These are phyloP conservation scores for Lordiphosa collinella DNA, from an alignment of 1,140 invertebrate genomes.

Conservation along the genomic window DNA sequence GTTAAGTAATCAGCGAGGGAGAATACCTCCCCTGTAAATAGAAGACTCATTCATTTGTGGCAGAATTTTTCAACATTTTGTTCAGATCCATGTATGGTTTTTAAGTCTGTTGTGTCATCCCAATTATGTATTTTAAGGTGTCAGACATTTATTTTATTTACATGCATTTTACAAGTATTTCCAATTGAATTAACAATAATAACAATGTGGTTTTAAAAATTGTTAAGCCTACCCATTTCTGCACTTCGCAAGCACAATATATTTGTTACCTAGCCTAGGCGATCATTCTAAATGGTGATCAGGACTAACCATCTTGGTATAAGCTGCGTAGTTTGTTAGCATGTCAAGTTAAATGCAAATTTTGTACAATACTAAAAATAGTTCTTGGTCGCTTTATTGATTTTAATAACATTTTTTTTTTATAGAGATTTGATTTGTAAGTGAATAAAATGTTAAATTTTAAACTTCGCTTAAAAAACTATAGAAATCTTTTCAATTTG, in stretches of 20 bases:
- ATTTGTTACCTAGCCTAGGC: background rate
- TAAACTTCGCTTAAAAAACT: slow-evolving; percentile 11
- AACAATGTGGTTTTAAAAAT: background rate
- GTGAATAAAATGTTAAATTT: slow-evolving; percentile 60
- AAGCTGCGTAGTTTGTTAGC: background rate
- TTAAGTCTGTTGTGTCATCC: slow-evolving; percentile 28
- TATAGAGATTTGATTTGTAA: slow-evolving; percentile 43
- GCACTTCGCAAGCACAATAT: background rate
- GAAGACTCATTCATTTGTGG: slow-evolving; percentile 27
- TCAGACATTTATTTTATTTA: background rate
- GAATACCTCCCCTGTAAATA: slow-evolving; percentile 37
- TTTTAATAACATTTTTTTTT: slow-evolving; percentile 44
- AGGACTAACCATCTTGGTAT: background rate
- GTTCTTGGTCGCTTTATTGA: slow-evolving; percentile 21
- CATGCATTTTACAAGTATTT: background rate
- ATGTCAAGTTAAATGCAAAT: slow-evolving; percentile 1
- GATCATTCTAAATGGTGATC: background rate
- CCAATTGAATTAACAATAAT: slow-evolving; percentile 1
- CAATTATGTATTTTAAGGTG: background rate
- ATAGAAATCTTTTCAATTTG: no score
- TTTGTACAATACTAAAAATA: slow-evolving; percentile 13
- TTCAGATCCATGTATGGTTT: slow-evolving; percentile 20
- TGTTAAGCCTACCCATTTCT: background rate
- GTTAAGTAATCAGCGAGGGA: slow-evolving; percentile 25
- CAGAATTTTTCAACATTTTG: slow-evolving; percentile 21